These are phyloP conservation scores for Chelidonichthys spinosus DNA, from an alignment of 2,797 vertebrate species.

Conservation along the genomic window DNA sequence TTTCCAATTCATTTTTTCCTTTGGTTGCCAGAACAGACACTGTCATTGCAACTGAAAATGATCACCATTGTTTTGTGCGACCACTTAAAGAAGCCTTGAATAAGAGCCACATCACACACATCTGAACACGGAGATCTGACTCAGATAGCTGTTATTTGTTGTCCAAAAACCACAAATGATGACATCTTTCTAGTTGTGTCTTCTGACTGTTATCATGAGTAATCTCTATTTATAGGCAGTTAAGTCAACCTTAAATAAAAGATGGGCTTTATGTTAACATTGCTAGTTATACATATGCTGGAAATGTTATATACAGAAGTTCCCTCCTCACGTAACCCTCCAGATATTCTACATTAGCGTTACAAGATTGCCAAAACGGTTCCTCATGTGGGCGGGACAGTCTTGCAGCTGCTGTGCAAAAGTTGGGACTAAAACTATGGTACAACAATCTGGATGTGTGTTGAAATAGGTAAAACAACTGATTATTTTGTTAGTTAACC, in stretches of 20 bases:
- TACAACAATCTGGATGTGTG: not conserved
- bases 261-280: not conserved
- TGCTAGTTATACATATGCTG: not conserved
- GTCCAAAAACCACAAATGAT: not conserved
- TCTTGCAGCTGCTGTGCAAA: constrained; percentile 20
- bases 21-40: constrained; percentile 16
- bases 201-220: not conserved
- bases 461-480: not conserved
- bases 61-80: constrained; percentile 33
- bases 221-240: not conserved
- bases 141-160: constrained; percentile 3
- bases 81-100: not conserved
- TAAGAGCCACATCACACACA: constrained; percentile 10
- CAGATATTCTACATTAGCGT: constrained; percentile 7
- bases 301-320: not conserved
- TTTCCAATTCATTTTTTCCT: not conserved
- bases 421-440: not conserved
- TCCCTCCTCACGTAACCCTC: not conserved
- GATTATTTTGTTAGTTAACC: not conserved
- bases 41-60: constrained; percentile 16
- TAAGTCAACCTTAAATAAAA: not conserved
- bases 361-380: constrained; percentile 40
- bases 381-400: constrained; percentile 63
- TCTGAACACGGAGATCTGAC: constrained; percentile 1
- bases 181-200: not conserved